Base-by-base conservation (phyloP, 2,797 vertebrate species). In the Gallinago nigripennis region DNA sequence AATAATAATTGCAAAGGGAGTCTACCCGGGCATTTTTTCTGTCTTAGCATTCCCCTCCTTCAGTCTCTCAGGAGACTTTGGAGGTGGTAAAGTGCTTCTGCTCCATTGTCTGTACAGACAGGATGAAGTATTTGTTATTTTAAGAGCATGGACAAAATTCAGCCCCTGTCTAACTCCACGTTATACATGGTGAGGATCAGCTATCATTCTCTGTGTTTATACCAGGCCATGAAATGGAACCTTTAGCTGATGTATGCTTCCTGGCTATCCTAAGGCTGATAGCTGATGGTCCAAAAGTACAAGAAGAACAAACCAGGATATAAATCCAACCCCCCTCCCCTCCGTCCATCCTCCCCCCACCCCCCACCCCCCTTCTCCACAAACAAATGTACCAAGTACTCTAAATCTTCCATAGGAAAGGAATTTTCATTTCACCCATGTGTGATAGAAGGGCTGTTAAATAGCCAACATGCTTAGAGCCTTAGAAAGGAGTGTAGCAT, bases 361-460 rank as follows among this genome's bases (percentile, higher is more conserved):
- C 37, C 37, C 37, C 37, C 11, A 11, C 37, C 5, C 11, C 37
- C 37, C 23, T 88, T 78, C 75, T 70, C 70, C 41, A 57, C 45
- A 96, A 96, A 73, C 33, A 81, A 68, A 61, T 72, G 41, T 71
- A 71, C 41, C 53, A 92, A 33, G 13, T 82, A 70, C 53, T 57
- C 39, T 69, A 87, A 75, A 50, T 96, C 68, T 91, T 89, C 60
- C 50, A 16, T 37, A 75, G 68, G 45, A 89, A 80, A 56, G 25
- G 41, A 70, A 43, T 94, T 91, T 93, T 92, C 27, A n/a, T 82
- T 93, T 93, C 88, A 92, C 14, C 46, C 41, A 12, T 54, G 58
- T 81, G 73, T 93, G 90, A 78, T 86, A 78, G 66, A 82, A 82
- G n/a, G 30, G 53, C 61, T 88, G 31, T 94, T 93, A 93, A 92